These are phyloP conservation scores for Spodoptera frugiperda DNA, from an alignment of 1,140 invertebrate genomes.

Conservation along the genomic window DNA sequence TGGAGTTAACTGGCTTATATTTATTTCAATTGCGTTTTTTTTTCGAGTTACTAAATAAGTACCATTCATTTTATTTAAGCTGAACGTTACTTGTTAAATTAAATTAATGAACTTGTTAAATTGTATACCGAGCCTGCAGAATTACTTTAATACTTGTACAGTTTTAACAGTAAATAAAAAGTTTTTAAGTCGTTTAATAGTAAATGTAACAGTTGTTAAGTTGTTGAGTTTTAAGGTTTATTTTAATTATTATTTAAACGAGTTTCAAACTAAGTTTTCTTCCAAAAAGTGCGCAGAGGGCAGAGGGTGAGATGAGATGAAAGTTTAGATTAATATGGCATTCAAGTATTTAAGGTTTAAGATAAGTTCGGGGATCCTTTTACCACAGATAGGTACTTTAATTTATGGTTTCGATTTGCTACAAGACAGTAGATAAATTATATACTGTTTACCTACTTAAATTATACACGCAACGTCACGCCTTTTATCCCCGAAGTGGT, in stretches of 20 bases:
- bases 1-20: constrained; percentile 27
- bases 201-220: constrained; percentile 14
- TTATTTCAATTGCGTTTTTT: constrained; percentile 24
- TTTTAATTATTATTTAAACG: constrained; percentile 7
- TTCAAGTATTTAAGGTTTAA: too few species aligned
- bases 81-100: too few species aligned
- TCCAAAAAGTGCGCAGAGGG: too few species aligned
- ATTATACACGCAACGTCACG: too few species aligned
- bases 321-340: too few species aligned
- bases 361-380: too few species aligned
- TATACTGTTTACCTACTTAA: too few species aligned
- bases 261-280: constrained; percentile 11
- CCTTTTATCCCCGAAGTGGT: too few species aligned
- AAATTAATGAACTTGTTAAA: background rate
- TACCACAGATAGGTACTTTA: too few species aligned
- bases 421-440: too few species aligned
- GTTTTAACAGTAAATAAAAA: background rate
- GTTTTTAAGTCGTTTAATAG: background rate
- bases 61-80: background rate
- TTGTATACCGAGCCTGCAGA: background rate
- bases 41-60: background rate
- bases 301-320: too few species aligned
- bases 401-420: too few species aligned
- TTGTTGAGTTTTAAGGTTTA: constrained; percentile 3
- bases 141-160: constrained; percentile 25